These are phyloP conservation scores for Myiothlypis coronata DNA, from an alignment of 2,797 vertebrate species.

Conservation along the genomic window DNA sequence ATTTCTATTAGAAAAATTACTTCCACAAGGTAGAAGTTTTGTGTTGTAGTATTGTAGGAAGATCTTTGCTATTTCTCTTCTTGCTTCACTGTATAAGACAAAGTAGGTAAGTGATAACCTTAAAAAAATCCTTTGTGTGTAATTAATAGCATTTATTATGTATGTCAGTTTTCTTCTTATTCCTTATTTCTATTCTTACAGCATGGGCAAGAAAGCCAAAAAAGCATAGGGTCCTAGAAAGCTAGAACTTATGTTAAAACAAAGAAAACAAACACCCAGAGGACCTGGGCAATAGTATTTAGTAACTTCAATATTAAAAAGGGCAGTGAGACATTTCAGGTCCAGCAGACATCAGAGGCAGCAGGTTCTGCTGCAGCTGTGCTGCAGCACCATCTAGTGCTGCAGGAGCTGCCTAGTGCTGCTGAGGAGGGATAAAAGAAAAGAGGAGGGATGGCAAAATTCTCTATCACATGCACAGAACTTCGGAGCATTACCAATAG, in stretches of 20 bases:
- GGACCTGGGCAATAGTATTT: neutral
- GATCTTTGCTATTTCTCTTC: neutral
- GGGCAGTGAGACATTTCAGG: neutral
- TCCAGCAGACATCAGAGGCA: accelerated
- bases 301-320: neutral
- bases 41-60: neutral
- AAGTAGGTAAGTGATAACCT: neutral
- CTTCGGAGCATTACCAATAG: neutral
- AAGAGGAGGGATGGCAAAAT: accelerated
- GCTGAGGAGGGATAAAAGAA: neutral
- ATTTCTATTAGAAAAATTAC: neutral
- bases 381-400: constrained; percentile 71
- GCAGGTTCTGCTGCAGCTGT: neutral
- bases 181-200: neutral
- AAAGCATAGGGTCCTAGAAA: neutral
- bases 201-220: neutral
- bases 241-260: neutral
- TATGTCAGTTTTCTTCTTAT: neutral
- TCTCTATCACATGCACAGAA: neutral
- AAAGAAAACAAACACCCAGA: neutral
- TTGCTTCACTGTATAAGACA: neutral
- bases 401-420: neutral
- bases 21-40: neutral
- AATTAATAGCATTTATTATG: neutral
- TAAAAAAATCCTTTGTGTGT: neutral